Conservation (phyloP, 2,888 invertebrate genomes). For the Merodon equestris region DNA sequence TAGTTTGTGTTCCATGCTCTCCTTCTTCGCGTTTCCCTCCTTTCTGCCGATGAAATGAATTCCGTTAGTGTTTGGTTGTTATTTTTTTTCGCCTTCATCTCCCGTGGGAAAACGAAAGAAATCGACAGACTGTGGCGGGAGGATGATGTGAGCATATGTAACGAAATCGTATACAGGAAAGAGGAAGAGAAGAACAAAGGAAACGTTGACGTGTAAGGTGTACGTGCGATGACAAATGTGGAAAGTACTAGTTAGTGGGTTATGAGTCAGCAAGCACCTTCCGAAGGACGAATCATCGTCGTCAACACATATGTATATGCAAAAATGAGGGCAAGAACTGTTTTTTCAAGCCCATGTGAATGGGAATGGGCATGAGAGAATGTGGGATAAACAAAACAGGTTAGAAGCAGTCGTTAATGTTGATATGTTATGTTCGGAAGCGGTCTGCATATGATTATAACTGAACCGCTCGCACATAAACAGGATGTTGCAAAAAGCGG, state of each 20-base stretch:
- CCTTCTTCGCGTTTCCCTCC: no score
- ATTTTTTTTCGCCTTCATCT: conserved; percentile 35
- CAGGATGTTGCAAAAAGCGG: conserved; percentile 30
- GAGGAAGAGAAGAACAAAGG: conserved; percentile 1
- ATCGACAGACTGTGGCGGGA: conserved; percentile 30
- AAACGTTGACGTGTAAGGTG: not conserved
- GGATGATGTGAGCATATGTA: conserved; percentile 1
- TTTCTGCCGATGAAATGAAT: conserved; percentile 4
- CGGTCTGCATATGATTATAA: conserved; percentile 36
- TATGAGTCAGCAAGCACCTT: conserved; percentile 50
- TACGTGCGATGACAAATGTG: conserved; percentile 52
- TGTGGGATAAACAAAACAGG: conserved; percentile 47
- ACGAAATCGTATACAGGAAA: conserved; percentile 6
- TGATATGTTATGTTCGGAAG: no score
- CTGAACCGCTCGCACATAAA: conserved; percentile 25
- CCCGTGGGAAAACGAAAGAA: conserved; percentile 49
- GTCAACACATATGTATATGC: conserved; percentile 3
- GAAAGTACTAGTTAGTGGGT: conserved; percentile 42
- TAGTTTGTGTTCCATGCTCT: conserved; percentile 12
- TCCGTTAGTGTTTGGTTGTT: conserved; percentile 19
- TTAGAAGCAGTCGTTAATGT: conserved; percentile 10
- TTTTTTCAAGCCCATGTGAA: conserved; percentile 15
- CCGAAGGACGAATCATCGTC: conserved; percentile 55
- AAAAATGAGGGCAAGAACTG: conserved; percentile 48
- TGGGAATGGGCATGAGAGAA: conserved; percentile 19